Percentiles rank a stretch among this genome's conserved stretches.
These are phyloP conservation scores for Aricia artaxerxes DNA, from an alignment of 2,888 invertebrate genomes.

Conservation along the genomic window DNA sequence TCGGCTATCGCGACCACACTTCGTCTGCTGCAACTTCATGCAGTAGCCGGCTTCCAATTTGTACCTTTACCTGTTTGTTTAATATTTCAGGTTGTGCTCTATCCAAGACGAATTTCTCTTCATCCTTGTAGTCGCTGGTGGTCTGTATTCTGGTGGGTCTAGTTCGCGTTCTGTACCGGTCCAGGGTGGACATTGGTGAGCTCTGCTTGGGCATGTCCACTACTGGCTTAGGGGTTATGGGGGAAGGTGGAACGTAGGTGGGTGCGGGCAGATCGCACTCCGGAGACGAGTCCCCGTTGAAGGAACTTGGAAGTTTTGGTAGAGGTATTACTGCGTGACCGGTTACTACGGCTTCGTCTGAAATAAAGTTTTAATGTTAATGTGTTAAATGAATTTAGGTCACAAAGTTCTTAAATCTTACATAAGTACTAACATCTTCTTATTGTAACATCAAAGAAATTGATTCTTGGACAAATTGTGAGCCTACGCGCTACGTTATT, in stretches of 20 bases:
- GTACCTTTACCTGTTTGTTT: slow-evolving; percentile 67
- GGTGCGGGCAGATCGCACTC: slow-evolving; percentile 61
- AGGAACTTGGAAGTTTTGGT: slow-evolving; percentile 81
- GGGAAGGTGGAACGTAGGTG: slow-evolving; percentile 63
- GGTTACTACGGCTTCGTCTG: slow-evolving; percentile 83
- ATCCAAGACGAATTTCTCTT: slow-evolving; percentile 88
- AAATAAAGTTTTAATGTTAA: slow-evolving; percentile 36
- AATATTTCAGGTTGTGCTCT: slow-evolving; percentile 80
- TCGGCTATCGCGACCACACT: too few relatives aligned
- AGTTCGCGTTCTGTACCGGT: slow-evolving; percentile 69
- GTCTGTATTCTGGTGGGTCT: slow-evolving; percentile 66
- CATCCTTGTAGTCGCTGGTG: slow-evolving; percentile 62
- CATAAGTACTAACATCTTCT: neutral
- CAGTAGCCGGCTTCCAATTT: too few relatives aligned
- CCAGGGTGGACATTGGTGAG: slow-evolving; percentile 73
- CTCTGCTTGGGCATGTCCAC: slow-evolving; percentile 51
- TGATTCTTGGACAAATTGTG: too few relatives aligned
- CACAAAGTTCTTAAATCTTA: neutral
- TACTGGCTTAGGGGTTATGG: slow-evolving; percentile 58
- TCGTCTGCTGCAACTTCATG: too few relatives aligned
- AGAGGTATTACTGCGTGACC: slow-evolving; percentile 83
- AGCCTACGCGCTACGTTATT: too few relatives aligned
- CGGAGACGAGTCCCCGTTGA: slow-evolving; percentile 63
- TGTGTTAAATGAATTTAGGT: neutral
- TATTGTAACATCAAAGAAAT: too few relatives aligned